A percentile compares a stretch with the other conserved stretches of the same genome.
Evolutionary conservation across 2,113 vertebrate genomes (phyloP).

Genomic region (Chroicocephalus ridibundus): DNA sequence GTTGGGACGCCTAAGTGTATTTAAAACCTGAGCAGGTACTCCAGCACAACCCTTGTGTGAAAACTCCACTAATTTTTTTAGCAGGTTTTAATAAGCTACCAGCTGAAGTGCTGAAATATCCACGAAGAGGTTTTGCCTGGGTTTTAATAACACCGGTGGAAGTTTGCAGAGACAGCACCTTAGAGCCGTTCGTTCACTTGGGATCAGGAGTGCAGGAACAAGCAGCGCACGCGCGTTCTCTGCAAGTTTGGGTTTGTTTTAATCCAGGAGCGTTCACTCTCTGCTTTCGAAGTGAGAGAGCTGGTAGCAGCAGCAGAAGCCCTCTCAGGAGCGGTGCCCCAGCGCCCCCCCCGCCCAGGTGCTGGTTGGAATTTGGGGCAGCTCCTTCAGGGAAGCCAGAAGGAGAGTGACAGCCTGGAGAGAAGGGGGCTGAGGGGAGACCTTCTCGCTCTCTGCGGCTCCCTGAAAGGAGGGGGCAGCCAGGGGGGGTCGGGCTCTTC

Average conservation of each 20-base stretch:
- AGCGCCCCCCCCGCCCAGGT: not conserved
- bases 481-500: too few relatives aligned
- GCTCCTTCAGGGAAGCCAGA: not conserved
- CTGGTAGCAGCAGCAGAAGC: not conserved
- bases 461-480: too few relatives aligned
- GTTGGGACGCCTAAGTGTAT: not conserved
- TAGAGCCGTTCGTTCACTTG: not conserved
- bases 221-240: rapidly evolving
- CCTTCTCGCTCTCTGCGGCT: too few relatives aligned
- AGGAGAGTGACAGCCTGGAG: not conserved
- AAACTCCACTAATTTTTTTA: not conserved
- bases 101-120: not conserved
- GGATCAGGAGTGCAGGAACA: not conserved
- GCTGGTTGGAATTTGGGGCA: not conserved
- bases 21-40: not conserved
- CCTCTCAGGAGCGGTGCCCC: not conserved
- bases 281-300: not conserved
- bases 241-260: not conserved
- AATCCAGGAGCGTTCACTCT: not conserved
- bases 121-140: not conserved
- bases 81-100: not conserved
- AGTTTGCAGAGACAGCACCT: not conserved
- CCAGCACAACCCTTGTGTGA: not conserved
- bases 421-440: too few relatives aligned
- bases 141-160: not conserved